Percentiles rank a stretch among this genome's conserved stretches.
Conservation (phyloP, 2,113 vertebrate species). For the Notarius quadriscutis region DNA sequence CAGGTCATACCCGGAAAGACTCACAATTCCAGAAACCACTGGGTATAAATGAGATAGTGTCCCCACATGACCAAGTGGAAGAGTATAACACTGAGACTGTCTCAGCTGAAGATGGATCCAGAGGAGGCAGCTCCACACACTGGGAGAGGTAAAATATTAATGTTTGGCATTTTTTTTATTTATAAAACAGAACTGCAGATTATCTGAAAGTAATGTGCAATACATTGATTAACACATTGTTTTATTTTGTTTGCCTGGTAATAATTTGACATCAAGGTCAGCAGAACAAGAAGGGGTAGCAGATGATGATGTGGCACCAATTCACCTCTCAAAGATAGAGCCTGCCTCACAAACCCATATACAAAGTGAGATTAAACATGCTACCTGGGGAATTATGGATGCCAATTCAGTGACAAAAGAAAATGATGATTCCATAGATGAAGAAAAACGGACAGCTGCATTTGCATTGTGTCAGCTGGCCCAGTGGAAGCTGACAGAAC, state of each 20-base stretch:
- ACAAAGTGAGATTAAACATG: not conserved
- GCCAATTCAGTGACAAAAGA: constrained; percentile 25
- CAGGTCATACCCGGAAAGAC: constrained; percentile 80
- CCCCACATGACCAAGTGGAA: constrained; percentile 62
- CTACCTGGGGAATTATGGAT: constrained; percentile 5
- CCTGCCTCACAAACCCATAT: not conserved
- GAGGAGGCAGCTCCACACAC: constrained; percentile 58
- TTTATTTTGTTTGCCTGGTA: constrained; percentile 48
- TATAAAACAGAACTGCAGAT: not conserved
- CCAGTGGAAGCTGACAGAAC: not conserved
- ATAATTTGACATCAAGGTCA: constrained; percentile 39
- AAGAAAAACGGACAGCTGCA: constrained; percentile 85
- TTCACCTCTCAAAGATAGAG: constrained; percentile 85
- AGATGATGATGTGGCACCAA: constrained; percentile 67
- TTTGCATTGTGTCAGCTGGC: constrained; percentile 94
- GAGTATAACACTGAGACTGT: constrained; percentile 54
- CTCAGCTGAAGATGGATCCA: constrained; percentile 59
- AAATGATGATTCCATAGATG: constrained; percentile 74
- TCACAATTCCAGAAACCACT: constrained; percentile 48
- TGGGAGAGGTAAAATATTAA: constrained; percentile 25
- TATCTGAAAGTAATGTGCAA: not conserved
- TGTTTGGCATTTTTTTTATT: not conserved
- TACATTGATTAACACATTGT: not conserved
- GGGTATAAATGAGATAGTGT: constrained; percentile 48
- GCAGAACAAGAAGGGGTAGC: constrained; percentile 28